Base-by-base conservation (phyloP, 1,140 invertebrate genomes). In the Monochamus saltuarius region DNA sequence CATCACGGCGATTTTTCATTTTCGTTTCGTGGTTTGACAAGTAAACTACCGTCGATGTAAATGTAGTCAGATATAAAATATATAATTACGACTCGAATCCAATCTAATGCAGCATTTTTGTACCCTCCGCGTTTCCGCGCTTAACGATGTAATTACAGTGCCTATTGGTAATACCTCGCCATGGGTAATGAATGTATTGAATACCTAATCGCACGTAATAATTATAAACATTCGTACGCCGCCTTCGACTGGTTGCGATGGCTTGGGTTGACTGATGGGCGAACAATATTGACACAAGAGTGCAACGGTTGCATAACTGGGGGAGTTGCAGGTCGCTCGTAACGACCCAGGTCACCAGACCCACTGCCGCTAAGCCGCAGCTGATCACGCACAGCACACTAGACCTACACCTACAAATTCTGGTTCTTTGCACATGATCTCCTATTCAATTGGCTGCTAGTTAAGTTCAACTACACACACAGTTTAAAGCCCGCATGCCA, bases 261-360 rank as follows among this genome's bases (percentile, higher is more conserved):
- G 34, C 49, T 40, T 6, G 46, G 16, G 52, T 56, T 65, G 63
- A 68, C 63, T 65, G 63, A 65, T 68, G 39, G 61, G 39, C 59
- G 51, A 50, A 59, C 17, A 50, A 65, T 65, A 61, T 65, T 62
- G 63, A 65, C 63, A 65, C 52, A 47, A 59, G 58, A 65, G 58
- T 65, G 59, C 56, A 66, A 62, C 61, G 57, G 68, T 70, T 70
- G 61, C 68, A 66, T 68, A 70, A 70, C 56, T 61, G 61, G 56
- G 61, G 67, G 65, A 62, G 68, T 66, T 55, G 38, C 59, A 58
- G 68, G 68, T 70, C 66, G 62, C 11, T 56, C 22, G 52, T 69
- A 69, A 69, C 65, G 56, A 60, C 64, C 58, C 65, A 58, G 69
- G 69, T 70, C 69, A 70, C 50, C 62, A 68, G 61, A 68, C 58